A percentile compares a stretch with the other conserved stretches of the same genome.
Conservation (phyloP, 2,113 vertebrate genomes). For the Antennarius striatus region DNA sequence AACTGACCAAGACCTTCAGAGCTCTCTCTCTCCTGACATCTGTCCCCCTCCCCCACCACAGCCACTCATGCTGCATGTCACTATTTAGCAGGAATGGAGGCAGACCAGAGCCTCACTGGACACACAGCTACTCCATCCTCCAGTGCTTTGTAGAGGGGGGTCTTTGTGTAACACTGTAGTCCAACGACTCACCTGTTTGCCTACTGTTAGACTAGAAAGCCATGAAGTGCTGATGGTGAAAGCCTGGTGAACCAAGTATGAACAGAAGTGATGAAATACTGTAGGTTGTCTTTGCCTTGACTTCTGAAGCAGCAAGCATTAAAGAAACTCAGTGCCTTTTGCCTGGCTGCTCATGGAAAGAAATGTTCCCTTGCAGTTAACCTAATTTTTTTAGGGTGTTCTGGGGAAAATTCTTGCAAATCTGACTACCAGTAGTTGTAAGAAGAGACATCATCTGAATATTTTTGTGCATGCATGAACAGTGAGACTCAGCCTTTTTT, state of each 20-base stretch:
- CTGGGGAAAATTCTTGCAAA: conserved; percentile 16
- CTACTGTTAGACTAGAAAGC: conserved; percentile 31
- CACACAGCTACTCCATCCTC: conserved; percentile 26
- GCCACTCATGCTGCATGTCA: conserved; percentile 26
- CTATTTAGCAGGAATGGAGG: conserved; percentile 30
- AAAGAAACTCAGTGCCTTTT: conserved; percentile 64
- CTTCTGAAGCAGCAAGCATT: conserved; percentile 20
- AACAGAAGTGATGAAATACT: conserved; percentile 1
- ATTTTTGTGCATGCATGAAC: background rate
- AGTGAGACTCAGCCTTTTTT: conserved; percentile 28
- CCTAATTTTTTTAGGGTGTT: conserved; percentile 7
- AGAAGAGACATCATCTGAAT: background rate
- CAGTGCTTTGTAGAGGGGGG: background rate
- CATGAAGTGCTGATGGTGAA: background rate
- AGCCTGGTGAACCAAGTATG: conserved; percentile 5
- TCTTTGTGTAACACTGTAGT: conserved; percentile 8
- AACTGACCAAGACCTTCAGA: conserved; percentile 27
- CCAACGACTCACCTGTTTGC: conserved; percentile 25
- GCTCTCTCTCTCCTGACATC: conserved; percentile 2
- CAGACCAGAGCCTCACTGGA: conserved; percentile 26
- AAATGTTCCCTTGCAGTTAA: background rate
- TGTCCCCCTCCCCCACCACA: background rate
- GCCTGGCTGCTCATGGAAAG: conserved; percentile 19
- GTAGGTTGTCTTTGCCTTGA: conserved; percentile 11
- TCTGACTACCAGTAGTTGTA: conserved; percentile 4